Percentiles rank a stretch among this genome's conserved stretches.
phyloP scores from a whole-genome alignment of 2,797 vertebrate genomes.

The Urosaurus nigricauda region DNA sequence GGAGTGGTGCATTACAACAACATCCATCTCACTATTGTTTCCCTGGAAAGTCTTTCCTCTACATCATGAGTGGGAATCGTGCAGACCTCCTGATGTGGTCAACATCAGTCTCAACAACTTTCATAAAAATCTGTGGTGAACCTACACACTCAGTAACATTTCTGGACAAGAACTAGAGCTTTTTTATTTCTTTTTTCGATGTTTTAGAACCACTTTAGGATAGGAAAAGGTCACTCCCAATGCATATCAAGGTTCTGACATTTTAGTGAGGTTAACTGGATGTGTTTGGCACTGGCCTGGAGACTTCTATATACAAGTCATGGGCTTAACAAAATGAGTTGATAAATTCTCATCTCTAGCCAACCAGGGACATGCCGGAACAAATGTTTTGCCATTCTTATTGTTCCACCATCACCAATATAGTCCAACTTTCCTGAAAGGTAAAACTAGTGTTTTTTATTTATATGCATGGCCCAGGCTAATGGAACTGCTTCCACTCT shows the following conservation, averaged over 20 bases:
- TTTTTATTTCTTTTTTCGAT: not conserved
- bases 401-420: not conserved
- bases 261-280: not conserved
- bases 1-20: not conserved
- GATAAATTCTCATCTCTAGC: not conserved
- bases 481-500: conserved; percentile 50
- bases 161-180: not conserved
- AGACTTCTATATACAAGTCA: not conserved
- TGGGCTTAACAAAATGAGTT: not conserved
- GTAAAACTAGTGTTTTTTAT: conserved; percentile 54
- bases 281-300: not conserved
- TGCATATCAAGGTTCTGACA: not conserved
- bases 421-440: conserved; percentile 45
- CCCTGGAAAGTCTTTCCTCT: not conserved
- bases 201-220: not conserved
- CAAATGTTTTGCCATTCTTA: not conserved
- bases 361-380: too few species aligned
- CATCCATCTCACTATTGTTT: not conserved
- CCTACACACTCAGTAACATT: not conserved
- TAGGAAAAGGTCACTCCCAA: not conserved
- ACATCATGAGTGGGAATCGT: not conserved
- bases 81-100: not conserved
- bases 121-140: not conserved
- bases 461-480: conserved; percentile 16
- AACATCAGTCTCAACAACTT: not conserved